phyloP scores from a whole-genome alignment of 2,113 vertebrate species.

The Silurus asotus region DNA sequence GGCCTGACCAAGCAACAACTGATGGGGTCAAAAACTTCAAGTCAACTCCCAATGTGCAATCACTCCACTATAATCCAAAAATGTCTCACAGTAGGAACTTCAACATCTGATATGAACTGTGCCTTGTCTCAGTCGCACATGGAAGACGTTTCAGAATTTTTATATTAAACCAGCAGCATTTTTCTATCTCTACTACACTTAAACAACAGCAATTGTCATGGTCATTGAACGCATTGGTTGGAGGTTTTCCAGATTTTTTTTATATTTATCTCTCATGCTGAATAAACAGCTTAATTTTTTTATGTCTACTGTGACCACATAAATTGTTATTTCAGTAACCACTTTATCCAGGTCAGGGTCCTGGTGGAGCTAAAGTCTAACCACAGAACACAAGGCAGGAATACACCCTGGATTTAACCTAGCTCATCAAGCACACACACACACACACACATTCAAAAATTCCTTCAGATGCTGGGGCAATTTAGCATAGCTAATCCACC shows the following conservation, averaged over 20 bases:
- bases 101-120: neutral
- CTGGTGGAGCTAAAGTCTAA: neutral
- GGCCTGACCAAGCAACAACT: slow-evolving; percentile 51
- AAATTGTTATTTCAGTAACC: neutral
- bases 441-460: neutral
- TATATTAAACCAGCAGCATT: neutral
- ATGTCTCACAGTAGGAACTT: neutral
- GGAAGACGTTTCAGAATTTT: neutral
- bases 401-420: neutral
- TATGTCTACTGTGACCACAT: neutral
- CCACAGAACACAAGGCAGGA: neutral
- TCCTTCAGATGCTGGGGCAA: neutral
- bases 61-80: neutral
- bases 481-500: neutral
- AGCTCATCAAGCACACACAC: neutral
- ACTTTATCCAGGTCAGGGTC: slow-evolving; percentile 1
- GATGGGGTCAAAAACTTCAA: slow-evolving; percentile 44
- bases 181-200: neutral
- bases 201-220: neutral
- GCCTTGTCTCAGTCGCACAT: neutral
- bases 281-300: neutral
- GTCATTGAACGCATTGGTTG: neutral
- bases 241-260: neutral
- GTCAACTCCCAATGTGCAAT: neutral
- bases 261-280: neutral